phyloP scores from a whole-genome alignment of 2,888 invertebrate species.

The Nemotelus nigrinus region DNA sequence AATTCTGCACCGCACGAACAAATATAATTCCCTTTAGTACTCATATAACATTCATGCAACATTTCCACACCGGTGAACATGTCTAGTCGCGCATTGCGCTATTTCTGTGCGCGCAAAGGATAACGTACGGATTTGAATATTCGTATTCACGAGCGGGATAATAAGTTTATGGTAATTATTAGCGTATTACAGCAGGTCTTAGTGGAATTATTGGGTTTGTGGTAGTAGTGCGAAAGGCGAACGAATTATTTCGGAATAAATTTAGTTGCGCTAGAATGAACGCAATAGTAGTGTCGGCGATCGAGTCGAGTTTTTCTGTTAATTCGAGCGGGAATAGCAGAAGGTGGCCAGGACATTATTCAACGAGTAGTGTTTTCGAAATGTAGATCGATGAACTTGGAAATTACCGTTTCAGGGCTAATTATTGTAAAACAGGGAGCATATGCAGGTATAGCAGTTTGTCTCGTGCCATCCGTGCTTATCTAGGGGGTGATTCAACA shows the following conservation, averaged over 20 bases:
- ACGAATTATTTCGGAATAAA: conserved; percentile 13
- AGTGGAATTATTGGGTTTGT: conserved; percentile 5
- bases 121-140: not conserved
- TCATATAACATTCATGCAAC: not conserved
- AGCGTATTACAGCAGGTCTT: conserved; percentile 27
- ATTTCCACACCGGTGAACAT: not conserved
- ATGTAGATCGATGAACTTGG: not conserved
- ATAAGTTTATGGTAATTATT: conserved; percentile 40
- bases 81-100: not conserved
- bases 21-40: not conserved
- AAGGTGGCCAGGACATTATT: conserved; percentile 17
- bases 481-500: not conserved
- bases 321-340: conserved; percentile 14
- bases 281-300: not conserved
- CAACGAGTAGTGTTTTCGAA: not conserved
- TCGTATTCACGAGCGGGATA: not conserved
- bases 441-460: not conserved
- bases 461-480: not conserved
- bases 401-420: not conserved
- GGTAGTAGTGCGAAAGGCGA: not conserved
- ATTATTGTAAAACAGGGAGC: not conserved
- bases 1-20: not conserved
- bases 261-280: conserved; percentile 27
- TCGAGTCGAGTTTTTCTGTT: not conserved
- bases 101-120: not conserved